phyloP scores from a whole-genome alignment of 2,113 vertebrate genomes.

The Tenrec ecaudatus region DNA sequence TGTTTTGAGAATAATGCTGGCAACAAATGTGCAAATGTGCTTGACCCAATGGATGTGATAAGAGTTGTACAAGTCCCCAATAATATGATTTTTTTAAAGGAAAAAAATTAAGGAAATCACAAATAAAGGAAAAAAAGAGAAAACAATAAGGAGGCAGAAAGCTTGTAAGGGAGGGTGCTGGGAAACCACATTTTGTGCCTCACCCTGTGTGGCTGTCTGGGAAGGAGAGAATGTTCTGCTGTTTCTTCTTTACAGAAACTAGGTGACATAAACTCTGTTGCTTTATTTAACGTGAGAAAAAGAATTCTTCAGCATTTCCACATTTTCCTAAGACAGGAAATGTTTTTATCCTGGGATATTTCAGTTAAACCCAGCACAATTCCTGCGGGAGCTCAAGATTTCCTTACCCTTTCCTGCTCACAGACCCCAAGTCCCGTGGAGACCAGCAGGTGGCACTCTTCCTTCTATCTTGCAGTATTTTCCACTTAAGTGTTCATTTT shows the following conservation, averaged over 20 bases:
- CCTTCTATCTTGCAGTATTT: slow-evolving; percentile 42
- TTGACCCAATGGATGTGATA: too few relatives aligned
- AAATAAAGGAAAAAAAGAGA: background rate
- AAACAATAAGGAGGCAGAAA: background rate
- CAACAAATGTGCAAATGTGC: too few relatives aligned
- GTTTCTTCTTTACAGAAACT: slow-evolving; percentile 2
- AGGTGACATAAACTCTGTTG: background rate
- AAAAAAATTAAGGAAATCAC: too few relatives aligned
- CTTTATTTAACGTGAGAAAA: background rate
- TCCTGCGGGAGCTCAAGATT: background rate
- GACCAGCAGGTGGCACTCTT: slow-evolving; percentile 69
- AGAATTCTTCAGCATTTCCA: background rate
- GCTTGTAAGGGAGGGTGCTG: background rate
- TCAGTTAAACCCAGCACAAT: background rate
- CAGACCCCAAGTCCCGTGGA: background rate
- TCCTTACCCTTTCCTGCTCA: background rate
- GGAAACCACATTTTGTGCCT: background rate
- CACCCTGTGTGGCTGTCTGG: background rate
- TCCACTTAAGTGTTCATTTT: slow-evolving; percentile 53
- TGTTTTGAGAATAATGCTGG: too few relatives aligned
- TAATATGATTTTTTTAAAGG: too few relatives aligned
- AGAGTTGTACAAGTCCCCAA: too few relatives aligned
- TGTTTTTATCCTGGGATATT: background rate
- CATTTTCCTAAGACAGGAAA: background rate
- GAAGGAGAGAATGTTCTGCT: background rate